phyloP scores from a whole-genome alignment of 2,888 invertebrate species.

The Latrodectus hesperus region DNA sequence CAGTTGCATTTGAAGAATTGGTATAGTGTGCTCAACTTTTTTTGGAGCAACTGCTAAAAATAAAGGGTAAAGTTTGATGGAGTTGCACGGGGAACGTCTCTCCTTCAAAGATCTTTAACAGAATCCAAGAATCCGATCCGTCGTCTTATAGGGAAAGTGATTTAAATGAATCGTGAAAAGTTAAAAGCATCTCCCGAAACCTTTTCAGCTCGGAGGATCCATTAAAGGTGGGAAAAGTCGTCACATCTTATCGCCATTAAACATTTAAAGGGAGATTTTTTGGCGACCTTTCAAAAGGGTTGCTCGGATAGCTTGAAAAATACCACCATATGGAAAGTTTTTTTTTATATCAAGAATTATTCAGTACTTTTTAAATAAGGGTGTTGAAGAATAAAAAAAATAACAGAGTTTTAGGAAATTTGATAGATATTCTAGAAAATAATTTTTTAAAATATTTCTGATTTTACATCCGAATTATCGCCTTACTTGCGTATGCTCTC shows the following conservation, averaged over 20 bases:
- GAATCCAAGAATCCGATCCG: conserved; percentile 41
- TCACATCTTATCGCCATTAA: conserved; percentile 65
- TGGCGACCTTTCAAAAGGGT: conserved; percentile 49
- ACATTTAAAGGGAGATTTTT: conserved; percentile 50
- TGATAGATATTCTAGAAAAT: too few species aligned
- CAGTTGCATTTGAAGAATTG: neutral
- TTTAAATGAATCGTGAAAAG: conserved; percentile 67
- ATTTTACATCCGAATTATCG: too few species aligned
- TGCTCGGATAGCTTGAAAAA: conserved; percentile 14
- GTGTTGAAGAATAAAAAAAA: neutral
- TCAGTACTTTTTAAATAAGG: neutral
- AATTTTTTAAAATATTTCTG: too few species aligned
- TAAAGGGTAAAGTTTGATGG: neutral
- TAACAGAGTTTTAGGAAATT: too few species aligned
- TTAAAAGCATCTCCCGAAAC: conserved; percentile 57
- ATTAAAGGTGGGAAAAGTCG: conserved; percentile 35
- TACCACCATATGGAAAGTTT: neutral
- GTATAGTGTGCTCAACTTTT: neutral
- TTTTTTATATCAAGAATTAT: neutral
- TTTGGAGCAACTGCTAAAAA: neutral
- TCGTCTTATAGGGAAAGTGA: conserved; percentile 36
- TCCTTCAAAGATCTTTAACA: conserved; percentile 25
- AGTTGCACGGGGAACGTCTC: neutral
- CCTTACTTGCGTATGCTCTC: too few species aligned
- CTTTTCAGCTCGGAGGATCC: conserved; percentile 38